Evolutionary conservation across 2,113 vertebrate species (phyloP).

Genomic region (Bufo bufo): DNA sequence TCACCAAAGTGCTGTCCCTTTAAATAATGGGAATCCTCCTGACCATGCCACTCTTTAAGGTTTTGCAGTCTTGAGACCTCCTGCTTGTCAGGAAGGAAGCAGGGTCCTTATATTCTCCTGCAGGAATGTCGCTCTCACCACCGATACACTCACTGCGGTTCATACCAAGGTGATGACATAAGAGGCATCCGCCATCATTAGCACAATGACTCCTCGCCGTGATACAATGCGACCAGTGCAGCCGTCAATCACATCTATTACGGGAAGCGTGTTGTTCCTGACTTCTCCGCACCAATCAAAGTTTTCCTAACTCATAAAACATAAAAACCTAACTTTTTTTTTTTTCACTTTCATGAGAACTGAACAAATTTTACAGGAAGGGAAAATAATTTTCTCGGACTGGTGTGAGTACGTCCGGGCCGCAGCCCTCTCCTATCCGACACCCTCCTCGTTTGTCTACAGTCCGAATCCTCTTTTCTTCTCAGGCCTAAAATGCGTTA

Average conservation of each 20-base stretch:
- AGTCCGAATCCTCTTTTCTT: background rate
- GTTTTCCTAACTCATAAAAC: background rate
- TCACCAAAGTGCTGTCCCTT: background rate
- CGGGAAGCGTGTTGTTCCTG: background rate
- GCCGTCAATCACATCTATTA: background rate
- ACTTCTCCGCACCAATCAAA: background rate
- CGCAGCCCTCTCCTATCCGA: background rate
- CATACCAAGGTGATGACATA: slow-evolving; percentile 37
- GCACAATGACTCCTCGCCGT: background rate
- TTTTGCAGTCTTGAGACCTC: slow-evolving; percentile 62
- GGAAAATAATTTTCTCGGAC: background rate
- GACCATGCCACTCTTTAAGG: background rate
- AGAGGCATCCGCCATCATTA: background rate
- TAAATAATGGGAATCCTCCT: background rate
- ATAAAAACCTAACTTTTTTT: background rate
- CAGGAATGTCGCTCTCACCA: slow-evolving; percentile 74
- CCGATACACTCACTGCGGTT: background rate
- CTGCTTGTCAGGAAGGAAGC: slow-evolving; percentile 87
- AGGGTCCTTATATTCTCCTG: slow-evolving; percentile 80
- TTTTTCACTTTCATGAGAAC: background rate
- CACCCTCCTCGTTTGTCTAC: background rate
- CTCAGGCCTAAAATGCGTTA: background rate
- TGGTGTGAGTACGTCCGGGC: too few relatives aligned
- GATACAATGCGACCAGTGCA: background rate
- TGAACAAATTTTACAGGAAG: background rate